Percentiles rank a stretch among this genome's conserved stretches.
These are phyloP conservation scores for Carterocephalus palaemon DNA, from an alignment of 2,888 invertebrate genomes.

Conservation along the genomic window DNA sequence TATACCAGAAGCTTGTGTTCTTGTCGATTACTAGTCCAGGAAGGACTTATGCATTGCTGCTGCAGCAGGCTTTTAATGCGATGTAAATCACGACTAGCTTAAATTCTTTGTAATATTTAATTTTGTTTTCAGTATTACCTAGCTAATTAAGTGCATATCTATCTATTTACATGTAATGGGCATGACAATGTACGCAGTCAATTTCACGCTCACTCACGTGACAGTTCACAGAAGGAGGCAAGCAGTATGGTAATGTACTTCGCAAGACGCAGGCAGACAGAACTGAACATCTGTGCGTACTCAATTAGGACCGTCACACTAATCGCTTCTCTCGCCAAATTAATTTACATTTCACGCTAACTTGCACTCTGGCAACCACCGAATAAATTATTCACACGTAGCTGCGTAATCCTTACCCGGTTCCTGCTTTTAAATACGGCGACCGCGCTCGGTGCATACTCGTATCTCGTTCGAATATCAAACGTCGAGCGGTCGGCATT, in stretches of 20 bases:
- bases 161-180: slow-evolving; percentile 20
- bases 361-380: slow-evolving; percentile 14
- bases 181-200: slow-evolving; percentile 20
- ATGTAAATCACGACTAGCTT: no score
- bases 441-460: background rate
- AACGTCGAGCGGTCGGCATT: background rate
- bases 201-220: slow-evolving; percentile 29
- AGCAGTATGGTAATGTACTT: slow-evolving; percentile 19
- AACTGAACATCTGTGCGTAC: slow-evolving; percentile 21
- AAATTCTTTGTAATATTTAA: background rate
- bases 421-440: slow-evolving; percentile 5
- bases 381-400: slow-evolving; percentile 17
- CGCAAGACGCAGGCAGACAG: slow-evolving; percentile 6
- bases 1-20: no score
- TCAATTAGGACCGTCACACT: slow-evolving; percentile 31
- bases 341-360: slow-evolving; percentile 31
- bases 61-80: no score
- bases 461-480: slow-evolving; percentile 17
- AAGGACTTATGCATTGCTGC: no score
- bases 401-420: slow-evolving; percentile 6
- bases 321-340: slow-evolving; percentile 27
- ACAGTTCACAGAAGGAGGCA: slow-evolving; percentile 20
- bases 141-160: slow-evolving; percentile 18
- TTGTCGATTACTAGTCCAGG: no score
- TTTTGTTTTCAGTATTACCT: slow-evolving; percentile 1